Evolutionary conservation across 1,140 invertebrate species (phyloP), one percentile per base, ranked within the genome.

Genomic region (Drosophila pseudoobscura): DNA sequence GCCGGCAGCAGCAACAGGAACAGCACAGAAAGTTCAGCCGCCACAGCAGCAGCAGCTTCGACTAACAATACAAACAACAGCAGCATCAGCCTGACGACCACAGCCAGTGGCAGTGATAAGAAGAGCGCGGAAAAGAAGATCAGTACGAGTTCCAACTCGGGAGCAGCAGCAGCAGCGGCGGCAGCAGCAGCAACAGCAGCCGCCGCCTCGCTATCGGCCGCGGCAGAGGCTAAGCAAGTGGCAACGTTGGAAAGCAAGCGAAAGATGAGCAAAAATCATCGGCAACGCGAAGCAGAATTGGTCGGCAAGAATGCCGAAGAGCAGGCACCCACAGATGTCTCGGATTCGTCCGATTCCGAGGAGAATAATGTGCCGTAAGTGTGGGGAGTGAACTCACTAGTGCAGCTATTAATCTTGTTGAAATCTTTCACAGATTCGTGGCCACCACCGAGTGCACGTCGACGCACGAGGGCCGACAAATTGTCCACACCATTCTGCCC

Each of bases 341-440:
- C 96, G 17, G 96, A 97, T 91, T 95, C 95, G 9, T 96, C 95
- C 49, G 96, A 97, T 91, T 97, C 96, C 56, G 96, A 97, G 68
- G 94, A 93, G 26, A 95, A 95, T 76, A 93, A 93, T 70, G 82
- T 90, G 55, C 91, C 91, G 92, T 92, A 83, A 85, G 85, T 91
- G 2, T 1, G 8, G 2, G 1, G 29, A 11, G 1, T 3, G 1
- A 7, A 47, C n/a, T 29, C 20, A 45, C 9, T 11, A 15, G 5
- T 13, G 41, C n/a, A 8, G 29, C 29, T 31, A 6, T 2, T 64
- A 41, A 39, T 46, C 13, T 7, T 44, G 9, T 46, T 44, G 22
- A 20, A 47, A 2, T 7, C 5, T 15, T 46, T 29, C 45, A 39
- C 35, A 92, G 82, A 41, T 91, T 92, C 92, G 92, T 93, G 61